phyloP scores from a whole-genome alignment of 2,888 invertebrate species.

The Sarcophaga subvicina region DNA sequence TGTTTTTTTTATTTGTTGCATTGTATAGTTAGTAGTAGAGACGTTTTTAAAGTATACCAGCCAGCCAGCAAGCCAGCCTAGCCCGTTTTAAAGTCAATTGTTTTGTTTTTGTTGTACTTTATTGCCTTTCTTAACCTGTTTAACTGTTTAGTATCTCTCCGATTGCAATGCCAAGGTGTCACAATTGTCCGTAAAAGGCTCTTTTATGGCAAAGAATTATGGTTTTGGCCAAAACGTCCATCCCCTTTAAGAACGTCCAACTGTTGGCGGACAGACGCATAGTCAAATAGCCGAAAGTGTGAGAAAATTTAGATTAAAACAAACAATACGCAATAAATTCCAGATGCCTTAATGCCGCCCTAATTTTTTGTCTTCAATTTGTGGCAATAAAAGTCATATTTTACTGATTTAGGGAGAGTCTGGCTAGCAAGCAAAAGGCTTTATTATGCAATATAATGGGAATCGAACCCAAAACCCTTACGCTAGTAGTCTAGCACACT shows the following conservation, averaged over 20 bases:
- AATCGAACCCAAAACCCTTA: no score
- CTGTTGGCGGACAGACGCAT: no score
- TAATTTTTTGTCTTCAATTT: conserved; percentile 1
- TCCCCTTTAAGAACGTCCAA: conserved; percentile 30
- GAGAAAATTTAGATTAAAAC: conserved; percentile 64
- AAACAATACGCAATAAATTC: conserved; percentile 34
- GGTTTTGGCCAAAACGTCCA: conserved; percentile 51
- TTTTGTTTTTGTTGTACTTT: conserved; percentile 12
- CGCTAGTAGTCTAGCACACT: no score
- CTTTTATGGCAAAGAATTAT: conserved; percentile 18
- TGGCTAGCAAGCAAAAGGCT: background rate
- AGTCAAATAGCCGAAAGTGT: conserved; percentile 28
- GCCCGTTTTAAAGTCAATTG: conserved; percentile 63
- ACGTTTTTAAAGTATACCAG: background rate
- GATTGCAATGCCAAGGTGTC: conserved; percentile 48
- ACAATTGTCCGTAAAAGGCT: conserved; percentile 24
- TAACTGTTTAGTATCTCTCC: conserved; percentile 33
- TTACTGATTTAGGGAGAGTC: background rate
- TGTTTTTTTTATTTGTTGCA: conserved; percentile 42
- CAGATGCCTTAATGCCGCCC: conserved; percentile 8
- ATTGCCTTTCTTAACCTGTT: conserved; percentile 16
- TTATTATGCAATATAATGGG: background rate
- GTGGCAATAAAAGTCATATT: conserved; percentile 16
- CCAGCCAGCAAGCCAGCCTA: conserved; percentile 12
- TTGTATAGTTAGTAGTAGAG: conserved; percentile 21